Evolutionary conservation across 2,113 vertebrate genomes (phyloP), one percentile per base, ranked within the genome.

Genomic region (Willisornis vidua): DNA sequence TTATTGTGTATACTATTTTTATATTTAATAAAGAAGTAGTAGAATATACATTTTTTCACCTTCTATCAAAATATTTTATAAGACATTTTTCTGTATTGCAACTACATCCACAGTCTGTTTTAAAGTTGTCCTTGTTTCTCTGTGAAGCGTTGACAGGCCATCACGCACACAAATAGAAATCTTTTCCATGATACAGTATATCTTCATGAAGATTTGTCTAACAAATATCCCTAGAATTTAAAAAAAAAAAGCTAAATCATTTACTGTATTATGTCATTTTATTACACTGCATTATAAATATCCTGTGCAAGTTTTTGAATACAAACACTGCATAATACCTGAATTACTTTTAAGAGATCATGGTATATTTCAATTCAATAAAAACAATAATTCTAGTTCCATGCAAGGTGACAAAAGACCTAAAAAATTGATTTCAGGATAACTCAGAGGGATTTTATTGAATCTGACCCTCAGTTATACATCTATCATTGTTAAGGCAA

Each of bases 301-400:
- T 71, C 24, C 48, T 78, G 6, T 61, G 17, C 5, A 71, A n/a
- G 33, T 29, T 87, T 78, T 71, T 55, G 48, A 84, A 77, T 63
- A 79, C 18, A 1, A 25, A 77, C 20, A 57, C 55, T 87, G 19
- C 39, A 33, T 89, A 90, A 88, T 67, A 67, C 10, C 23, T 77
- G 86, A 74, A 93, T 77, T 84, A 81, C 23, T 78, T 90, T 94
- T 93, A 79, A 89, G 83, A 81, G 37, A 78, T 63, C 25, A 57
- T 4, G 13, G 55, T 66, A n/a, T 29, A 51, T 59, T 90, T 93
- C 22, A 70, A 4, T 90, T 74, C 71, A 83, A 85, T 83, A 65
- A 58, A 88, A 33, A 13, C 17, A 83, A 90, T 71, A 19, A 33
- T 70, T 93, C 76, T 74, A 3, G 25, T 62, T 10, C 16, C 29